Evolutionary conservation across 2,797 vertebrate genomes (phyloP).

Genomic region (Myotis findleyi): DNA sequence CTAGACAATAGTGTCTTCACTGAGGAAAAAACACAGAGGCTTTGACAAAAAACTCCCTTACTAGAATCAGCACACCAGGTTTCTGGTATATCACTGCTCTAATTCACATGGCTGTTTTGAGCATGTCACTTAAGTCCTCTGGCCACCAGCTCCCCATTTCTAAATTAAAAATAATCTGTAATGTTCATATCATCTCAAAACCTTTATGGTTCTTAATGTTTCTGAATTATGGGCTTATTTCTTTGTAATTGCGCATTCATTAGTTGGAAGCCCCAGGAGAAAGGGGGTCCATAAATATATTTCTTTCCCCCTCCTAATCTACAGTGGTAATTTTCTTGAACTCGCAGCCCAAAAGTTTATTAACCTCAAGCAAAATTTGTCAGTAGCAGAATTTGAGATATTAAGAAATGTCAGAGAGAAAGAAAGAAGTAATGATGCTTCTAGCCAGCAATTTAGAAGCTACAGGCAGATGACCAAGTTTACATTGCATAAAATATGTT

Average conservation of each 20-base stretch:
- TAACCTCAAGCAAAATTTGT: background rate
- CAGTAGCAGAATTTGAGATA: background rate
- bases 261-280: background rate
- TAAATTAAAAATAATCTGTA: conserved; percentile 1
- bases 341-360: background rate
- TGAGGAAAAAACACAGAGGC: background rate
- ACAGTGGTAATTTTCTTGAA: background rate
- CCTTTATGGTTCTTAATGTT: background rate
- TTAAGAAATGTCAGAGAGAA: background rate
- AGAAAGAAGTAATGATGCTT: background rate
- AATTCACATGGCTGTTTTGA: background rate
- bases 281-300: background rate
- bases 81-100: background rate
- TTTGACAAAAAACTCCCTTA: background rate
- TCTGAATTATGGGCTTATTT: conserved; percentile 2
- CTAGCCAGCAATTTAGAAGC: conserved; percentile 32
- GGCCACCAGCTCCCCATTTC: background rate
- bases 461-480: background rate
- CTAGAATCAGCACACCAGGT: background rate
- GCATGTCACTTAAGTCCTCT: background rate
- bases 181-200: background rate
- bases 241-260: background rate
- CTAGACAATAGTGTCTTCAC: background rate
- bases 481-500: background rate
- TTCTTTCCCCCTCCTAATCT: background rate